Percentiles rank a stretch among this genome's conserved stretches.
phyloP scores from a whole-genome alignment of 1,140 invertebrate species.

The Apolygus lucorum region DNA sequence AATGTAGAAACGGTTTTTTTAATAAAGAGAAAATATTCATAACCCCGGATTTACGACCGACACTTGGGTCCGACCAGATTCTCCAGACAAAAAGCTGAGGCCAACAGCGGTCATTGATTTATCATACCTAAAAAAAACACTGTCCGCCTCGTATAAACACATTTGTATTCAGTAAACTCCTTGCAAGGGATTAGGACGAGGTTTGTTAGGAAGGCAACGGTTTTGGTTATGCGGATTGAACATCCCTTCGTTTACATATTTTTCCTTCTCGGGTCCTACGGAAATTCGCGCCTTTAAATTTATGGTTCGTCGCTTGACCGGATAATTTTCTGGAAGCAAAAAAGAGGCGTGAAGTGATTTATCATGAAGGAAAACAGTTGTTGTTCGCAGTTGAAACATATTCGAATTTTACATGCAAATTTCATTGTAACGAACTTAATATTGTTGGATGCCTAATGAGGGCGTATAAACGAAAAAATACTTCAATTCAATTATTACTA shows the following conservation, averaged over 20 bases:
- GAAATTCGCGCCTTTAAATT: not conserved
- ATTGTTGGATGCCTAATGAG: too few relatives aligned
- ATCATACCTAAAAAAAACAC: not conserved
- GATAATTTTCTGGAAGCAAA: not conserved
- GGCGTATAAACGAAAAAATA: too few relatives aligned
- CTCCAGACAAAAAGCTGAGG: not conserved
- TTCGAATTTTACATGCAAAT: too few relatives aligned
- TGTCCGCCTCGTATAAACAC: not conserved
- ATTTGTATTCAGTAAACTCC: conserved; percentile 14
- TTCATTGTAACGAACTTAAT: too few relatives aligned
- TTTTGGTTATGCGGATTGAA: conserved; percentile 11
- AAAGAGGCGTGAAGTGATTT: too few relatives aligned
- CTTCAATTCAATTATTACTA: too few relatives aligned
- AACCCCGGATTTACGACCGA: too few relatives aligned
- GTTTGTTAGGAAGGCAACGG: conserved; percentile 10
- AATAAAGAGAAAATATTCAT: too few relatives aligned
- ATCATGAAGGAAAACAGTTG: too few relatives aligned
- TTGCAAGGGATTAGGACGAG: conserved; percentile 2
- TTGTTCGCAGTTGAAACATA: too few relatives aligned
- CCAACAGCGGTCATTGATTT: not conserved
- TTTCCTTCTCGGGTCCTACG: not conserved
- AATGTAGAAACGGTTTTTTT: too few relatives aligned
- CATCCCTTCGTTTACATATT: conserved; percentile 12
- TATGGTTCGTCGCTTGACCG: not conserved
- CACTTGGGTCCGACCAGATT: too few relatives aligned